Evolutionary conservation across 2,113 vertebrate species (phyloP), one percentile per base, ranked within the genome.

Genomic region (Dromiciops gliroides): DNA sequence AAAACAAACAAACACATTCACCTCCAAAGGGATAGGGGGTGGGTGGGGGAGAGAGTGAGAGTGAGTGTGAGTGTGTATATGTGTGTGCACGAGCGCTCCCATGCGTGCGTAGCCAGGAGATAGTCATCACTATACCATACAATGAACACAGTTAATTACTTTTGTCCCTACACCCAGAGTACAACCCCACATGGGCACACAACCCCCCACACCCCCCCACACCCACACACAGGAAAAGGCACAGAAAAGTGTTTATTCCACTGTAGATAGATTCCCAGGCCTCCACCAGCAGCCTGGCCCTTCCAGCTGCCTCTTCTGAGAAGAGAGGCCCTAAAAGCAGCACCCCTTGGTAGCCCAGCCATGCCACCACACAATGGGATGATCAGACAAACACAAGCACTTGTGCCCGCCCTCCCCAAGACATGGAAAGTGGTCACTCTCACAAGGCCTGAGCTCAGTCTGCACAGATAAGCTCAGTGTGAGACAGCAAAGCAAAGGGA

Each of bases 121-220:
- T 48, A 89, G 16, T 37, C 88, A 90, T 95, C 92, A 92, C 94
- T 92, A 28, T n/a, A 8, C n/a, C 94, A 94, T 88, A 83, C 52
- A 56, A 2, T 1, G 92, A 56, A 88, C 52, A 31, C 8, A 25
- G 90, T 22, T n/a, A 49, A 89, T 22, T n/a, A 51, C 53, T 22
- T 47, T n/a, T 44, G 0, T 37, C 90, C 91, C 31, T 0, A 3
- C 53, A 90, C 67, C 93, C 50, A 23, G 8, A 51, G 89, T 60
- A 37, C 53, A 26, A 53, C 92, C 90, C 93, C 88, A 91, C 67
- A 0, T 19, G 75, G 93, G 91, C n/a, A 89, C 3, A 48, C 14
- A n/a, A 94, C 91, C 48, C 48, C 22, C 26, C 24, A 52, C 51
- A 52, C 51, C 23, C 83, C 90, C 83, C 0, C 25, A 89, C 92